A percentile compares a stretch with the other conserved stretches of the same genome.
Evolutionary conservation across 23 tunicate genomes (phyloP).

Genomic region (Styela clava): DNA sequence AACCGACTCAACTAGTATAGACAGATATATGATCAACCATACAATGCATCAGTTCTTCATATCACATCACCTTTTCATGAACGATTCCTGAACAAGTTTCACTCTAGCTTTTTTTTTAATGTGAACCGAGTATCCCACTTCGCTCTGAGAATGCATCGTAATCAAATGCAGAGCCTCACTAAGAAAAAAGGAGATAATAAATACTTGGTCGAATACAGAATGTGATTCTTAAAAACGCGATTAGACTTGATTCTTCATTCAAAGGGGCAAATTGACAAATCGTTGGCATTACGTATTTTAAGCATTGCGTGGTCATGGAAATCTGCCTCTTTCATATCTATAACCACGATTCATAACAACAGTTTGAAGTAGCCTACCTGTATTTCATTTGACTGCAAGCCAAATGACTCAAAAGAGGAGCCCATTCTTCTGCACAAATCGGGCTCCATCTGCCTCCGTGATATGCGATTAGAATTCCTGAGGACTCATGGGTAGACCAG

Average conservation of each 20-base stretch:
- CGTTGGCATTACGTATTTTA: too few species aligned
- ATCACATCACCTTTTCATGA: background rate
- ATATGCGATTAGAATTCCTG: constrained; percentile 1
- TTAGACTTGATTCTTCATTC: too few species aligned
- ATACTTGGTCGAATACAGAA: background rate
- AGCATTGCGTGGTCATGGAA: too few species aligned
- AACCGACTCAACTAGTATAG: too few species aligned
- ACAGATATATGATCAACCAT: too few species aligned
- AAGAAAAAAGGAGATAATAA: background rate
- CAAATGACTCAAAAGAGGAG: constrained; percentile 30
- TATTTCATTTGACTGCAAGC: constrained; percentile 74
- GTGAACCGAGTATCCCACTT: background rate
- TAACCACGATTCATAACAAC: too few species aligned
- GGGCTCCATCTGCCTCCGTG: constrained; percentile 44
- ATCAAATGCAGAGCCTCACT: constrained; percentile 1
- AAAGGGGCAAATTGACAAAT: too few species aligned
- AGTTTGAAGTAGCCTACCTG: too few species aligned
- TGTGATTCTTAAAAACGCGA: background rate
- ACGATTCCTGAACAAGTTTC: background rate
- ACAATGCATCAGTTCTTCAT: too few species aligned
- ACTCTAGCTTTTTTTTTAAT: background rate
- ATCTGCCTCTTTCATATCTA: too few species aligned
- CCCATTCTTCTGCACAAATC: constrained; percentile 65
- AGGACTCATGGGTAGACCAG: background rate
- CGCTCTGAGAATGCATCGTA: background rate